Base-by-base conservation (phyloP, 2,113 vertebrate species). In the Oophaga pumilio region DNA sequence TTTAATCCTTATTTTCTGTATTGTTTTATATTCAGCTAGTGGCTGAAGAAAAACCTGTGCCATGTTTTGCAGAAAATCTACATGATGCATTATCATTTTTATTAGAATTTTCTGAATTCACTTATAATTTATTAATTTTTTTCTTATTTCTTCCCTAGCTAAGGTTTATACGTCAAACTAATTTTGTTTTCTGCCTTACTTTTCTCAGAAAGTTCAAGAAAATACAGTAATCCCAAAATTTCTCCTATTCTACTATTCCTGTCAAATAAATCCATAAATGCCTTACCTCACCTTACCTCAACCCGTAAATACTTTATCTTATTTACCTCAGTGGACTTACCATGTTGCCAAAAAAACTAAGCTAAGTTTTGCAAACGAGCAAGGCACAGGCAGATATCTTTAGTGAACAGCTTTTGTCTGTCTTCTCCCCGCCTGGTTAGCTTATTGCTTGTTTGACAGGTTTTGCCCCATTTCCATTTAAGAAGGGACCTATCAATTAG, bases 1-100 rank as follows among this genome's bases (percentile, higher is more conserved):
- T 24, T 24, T 11, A 53, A 77, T 77, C 7, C n/a, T 43, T 80
- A 20, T 82, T 9, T 28, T 83, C 22, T 28, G 79, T 69, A 6
- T 60, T 33, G 6, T 3, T 60, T 13, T 62, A 43, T 81, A 8
- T 52, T 24, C n/a, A 24, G 22, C 43, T 68, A 24, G 26, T 83
- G 81, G 81, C 81, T 69, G 22, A 83, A n/a, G 28, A 68, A 0
- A 68, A 68, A 68, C 1, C 20, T 82, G 64, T 83, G 81, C 64
- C 81, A 83, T 22, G 62, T 69, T 68, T 53, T 83, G 22, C 33
- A 52, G 8, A 82, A 24, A 83, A 80, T 59, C 24, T 9, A 80
- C 8, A 33, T 7, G 20, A 57, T 59, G 28, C 57, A 17, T 14
- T 33, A 56, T 57, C 2, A 14, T 17, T 57, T 43, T 43, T 1